Conservation (phyloP, 1,140 invertebrate species). For the Heliconius himera region DNA sequence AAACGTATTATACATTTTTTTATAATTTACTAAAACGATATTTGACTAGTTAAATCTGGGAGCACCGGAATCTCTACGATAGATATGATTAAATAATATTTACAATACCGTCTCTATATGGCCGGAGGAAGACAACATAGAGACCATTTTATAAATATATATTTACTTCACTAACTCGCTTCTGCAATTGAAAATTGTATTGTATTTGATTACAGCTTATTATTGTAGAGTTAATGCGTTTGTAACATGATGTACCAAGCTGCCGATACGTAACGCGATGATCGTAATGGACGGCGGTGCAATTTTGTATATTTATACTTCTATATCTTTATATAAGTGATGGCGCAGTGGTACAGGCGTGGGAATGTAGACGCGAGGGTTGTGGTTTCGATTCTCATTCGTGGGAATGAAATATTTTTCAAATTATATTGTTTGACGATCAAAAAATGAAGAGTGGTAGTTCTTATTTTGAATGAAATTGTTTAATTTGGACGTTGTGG, state of each 20-base stretch:
- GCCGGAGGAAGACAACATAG: not conserved
- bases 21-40: no score
- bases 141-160: not conserved
- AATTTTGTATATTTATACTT: constrained; percentile 3
- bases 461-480: no score
- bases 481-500: no score
- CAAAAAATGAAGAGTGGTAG: no score
- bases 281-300: constrained; percentile 10
- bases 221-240: constrained; percentile 20
- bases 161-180: not conserved
- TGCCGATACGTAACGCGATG: not conserved
- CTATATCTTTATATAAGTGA: not conserved
- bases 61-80: no score
- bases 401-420: not conserved
- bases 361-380: not conserved
- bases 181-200: constrained; percentile 10
- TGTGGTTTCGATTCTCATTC: not conserved
- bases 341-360: not conserved
- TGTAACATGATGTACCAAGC: not conserved
- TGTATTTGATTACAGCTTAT: constrained; percentile 29
- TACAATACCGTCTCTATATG: no score
- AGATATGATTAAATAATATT: no score
- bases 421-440: no score
- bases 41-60: no score
- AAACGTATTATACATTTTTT: no score